Evolutionary conservation across 2,888 invertebrate species (phyloP), one percentile per base, ranked within the genome.

Genomic region (Brachycybe producta): DNA sequence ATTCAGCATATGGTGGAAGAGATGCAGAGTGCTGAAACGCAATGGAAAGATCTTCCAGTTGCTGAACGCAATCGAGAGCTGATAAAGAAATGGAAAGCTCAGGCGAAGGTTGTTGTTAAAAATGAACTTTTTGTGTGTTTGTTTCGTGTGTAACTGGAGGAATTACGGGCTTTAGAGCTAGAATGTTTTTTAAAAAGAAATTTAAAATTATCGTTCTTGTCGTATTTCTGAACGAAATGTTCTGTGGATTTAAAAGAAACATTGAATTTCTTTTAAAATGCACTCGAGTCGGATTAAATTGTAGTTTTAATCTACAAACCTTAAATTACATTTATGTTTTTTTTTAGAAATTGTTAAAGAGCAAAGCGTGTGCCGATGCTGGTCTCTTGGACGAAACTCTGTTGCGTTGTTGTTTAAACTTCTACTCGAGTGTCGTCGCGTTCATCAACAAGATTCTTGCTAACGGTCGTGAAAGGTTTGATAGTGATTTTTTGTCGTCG

Each of bases 361-460:
- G 86, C n/a, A 88, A 86, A 69, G 77, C 83, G 40, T 92, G 92
- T 67, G 84, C 90, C 11, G 94, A 94, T 65, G 84, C 87, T 2
- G 87, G 84, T 0, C 70, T 95, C 0, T 72, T 91, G 27, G 94
- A 97, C 71, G 80, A 82, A 49, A 78, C 78, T 58, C 69, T 95
- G 57, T 75, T 95, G 63, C 75, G 81, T 17, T 76, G 86, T 51
- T 83, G 84, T 57, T 71, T 95, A 57, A 78, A 80, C 62, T 97
- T 94, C 71, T 92, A 91, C 68, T 77, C 83, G 56, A 79, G 82
- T 0, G 86, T 85, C 32, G 82, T 91, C 53, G 82, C 84, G 57
- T 78, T 84, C 65, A 72, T 94, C 32, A 60, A 72, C 45, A 59
- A 62, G 50, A 57, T 67, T 7, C 64, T 71, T 30, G 64, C 66